Base-by-base conservation (phyloP, 1,140 invertebrate species). In the Nasonia longicornis region DNA sequence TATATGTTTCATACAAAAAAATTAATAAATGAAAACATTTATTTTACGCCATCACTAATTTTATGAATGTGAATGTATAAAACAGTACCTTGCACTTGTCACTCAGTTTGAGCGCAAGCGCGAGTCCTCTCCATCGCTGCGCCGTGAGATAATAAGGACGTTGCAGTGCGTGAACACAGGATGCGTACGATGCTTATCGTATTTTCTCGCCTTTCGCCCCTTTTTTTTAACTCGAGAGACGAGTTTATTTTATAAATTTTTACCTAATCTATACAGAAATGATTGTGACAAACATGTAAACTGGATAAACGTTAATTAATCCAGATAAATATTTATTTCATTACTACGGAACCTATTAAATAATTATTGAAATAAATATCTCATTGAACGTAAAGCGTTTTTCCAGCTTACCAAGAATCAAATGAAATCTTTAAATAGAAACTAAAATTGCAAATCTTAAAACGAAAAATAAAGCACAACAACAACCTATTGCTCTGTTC, bases 81-180 rank as follows among this genome's bases (percentile, higher is more conserved):
- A 88, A 89, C 91, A 91, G 90, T 92, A 92, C 91, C 91, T 92
- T 92, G 91, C 91, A 92, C 91, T 92, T 91, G 91, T 91, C 91
- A 91, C 91, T 92, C 91, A 88, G 90, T 92, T 92, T 92, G 91
- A 92, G 91, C 87, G 91, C 91, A 91, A 92, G 91, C 91, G 89
- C 91, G 91, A 88, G 91, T 91, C 87, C 88, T 90, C 90, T 91
- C 91, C 90, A 91, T 87, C 90, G 90, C 87, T 89, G 89, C 86
- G 86, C 84, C 87, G 86, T 88, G 88, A 88, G 78, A 77, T 48
- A 67, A 74, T 78, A 87, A 89, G 86, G 86, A 87, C 86, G 87
- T 90, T 79, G 89, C 88, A 86, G 86, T 88, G 86, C 88, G 91
- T 92, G 91, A 92, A 92, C 90, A 92, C 91, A 92, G 91, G 91